Percentiles rank a stretch among this genome's conserved stretches.
Conservation (phyloP, 2,113 vertebrate species). For the Cyanistes caeruleus region DNA sequence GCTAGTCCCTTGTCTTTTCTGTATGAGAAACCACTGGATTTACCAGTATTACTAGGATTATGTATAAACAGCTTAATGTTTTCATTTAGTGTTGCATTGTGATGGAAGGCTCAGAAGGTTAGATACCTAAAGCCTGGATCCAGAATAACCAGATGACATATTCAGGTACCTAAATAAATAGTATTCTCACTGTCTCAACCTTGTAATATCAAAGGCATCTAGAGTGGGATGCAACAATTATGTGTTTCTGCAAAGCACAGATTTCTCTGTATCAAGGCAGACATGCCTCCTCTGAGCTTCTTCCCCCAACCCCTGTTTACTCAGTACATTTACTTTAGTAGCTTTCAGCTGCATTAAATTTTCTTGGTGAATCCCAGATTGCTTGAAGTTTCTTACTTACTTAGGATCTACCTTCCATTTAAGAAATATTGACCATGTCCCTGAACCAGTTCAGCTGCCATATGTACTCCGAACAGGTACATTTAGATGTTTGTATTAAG, state of each 20-base stretch:
- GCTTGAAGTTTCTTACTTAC: not conserved
- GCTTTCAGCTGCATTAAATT: not conserved
- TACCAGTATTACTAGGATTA: not conserved
- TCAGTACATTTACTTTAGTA: not conserved
- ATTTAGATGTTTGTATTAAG: not conserved
- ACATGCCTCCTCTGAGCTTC: not conserved
- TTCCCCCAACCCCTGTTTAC: not conserved
- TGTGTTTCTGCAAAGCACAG: not conserved
- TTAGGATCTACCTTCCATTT: not conserved
- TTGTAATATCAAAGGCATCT: not conserved
- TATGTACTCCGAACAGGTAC: not conserved
- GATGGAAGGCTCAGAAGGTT: not conserved
- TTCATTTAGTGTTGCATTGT: not conserved
- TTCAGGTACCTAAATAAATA: not conserved
- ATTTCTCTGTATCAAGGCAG: not conserved
- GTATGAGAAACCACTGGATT: not conserved
- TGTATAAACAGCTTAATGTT: not conserved
- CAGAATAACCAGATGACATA: not conserved
- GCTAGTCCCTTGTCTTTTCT: not conserved
- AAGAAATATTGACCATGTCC: not conserved
- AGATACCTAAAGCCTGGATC: not conserved
- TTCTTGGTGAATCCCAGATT: not conserved
- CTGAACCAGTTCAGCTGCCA: not conserved
- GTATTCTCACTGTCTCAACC: not conserved
- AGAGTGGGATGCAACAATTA: not conserved